Evolutionary conservation across 2,113 vertebrate genomes (phyloP).

Genomic region (Daphoenositta chrysoptera): DNA sequence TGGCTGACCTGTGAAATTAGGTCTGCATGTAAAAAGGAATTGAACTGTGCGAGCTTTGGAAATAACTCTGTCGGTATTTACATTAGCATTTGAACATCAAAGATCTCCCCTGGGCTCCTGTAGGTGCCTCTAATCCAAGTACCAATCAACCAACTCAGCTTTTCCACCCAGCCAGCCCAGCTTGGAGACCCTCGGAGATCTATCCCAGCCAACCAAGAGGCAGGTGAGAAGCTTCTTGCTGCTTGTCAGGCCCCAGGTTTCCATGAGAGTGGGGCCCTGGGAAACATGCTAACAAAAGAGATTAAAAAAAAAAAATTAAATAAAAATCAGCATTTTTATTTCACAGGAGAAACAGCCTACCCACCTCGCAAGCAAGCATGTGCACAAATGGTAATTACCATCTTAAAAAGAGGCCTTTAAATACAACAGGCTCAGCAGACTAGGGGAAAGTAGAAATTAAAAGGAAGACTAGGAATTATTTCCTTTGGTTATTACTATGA

Average conservation of each 20-base stretch:
- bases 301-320: neutral
- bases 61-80: conserved; percentile 42
- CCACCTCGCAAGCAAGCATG: rapidly evolving
- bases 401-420: neutral
- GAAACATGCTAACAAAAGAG: neutral
- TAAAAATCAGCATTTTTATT: neutral
- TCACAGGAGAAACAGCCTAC: neutral
- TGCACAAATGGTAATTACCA: neutral
- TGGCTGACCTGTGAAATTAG: conserved; percentile 57
- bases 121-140: conserved; percentile 25
- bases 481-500: neutral
- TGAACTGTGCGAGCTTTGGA: conserved; percentile 34
- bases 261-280: neutral
- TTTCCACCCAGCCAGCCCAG: neutral
- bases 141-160: conserved; percentile 3
- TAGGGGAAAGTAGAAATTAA: neutral
- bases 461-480: neutral
- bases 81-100: conserved; percentile 10
- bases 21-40: conserved; percentile 48
- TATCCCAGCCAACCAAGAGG: neutral
- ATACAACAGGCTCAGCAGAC: neutral
- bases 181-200: neutral
- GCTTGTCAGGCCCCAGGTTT: neutral
- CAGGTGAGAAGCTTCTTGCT: neutral
- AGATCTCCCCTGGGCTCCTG: conserved; percentile 28